Base-by-base conservation (phyloP, 2,888 invertebrate species). In the Trisateles emortualis region DNA sequence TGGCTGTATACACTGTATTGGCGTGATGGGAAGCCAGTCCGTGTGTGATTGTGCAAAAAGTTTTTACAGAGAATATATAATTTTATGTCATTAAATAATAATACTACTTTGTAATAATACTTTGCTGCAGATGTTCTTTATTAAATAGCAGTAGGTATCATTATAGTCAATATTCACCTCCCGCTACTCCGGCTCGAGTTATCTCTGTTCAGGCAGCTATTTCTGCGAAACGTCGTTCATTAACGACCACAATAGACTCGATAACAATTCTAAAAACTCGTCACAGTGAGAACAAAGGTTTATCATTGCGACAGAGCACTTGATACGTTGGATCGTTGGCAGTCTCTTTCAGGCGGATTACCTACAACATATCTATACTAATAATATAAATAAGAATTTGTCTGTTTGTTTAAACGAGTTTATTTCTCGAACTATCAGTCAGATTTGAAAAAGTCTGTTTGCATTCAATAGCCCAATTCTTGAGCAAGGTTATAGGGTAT, bases 191-290 rank as follows among this genome's bases (percentile, higher is more conserved):
- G 67, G 63, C 63, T 52, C 45, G 72, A 77, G 75, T 79, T 80
- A 79, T 80, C 82, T 77, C 71, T 62, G 76, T 76, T 78, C 72
- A 74, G 75, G 64, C 72, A 68, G 73, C 72, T 74, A 72, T 81
- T 77, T 72, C 79, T 74, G 74, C 75, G 76, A 81, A 85, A 77
- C 74, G 79, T 57, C 72, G 76, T 86, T 87, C 86, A 85, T 87
- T 86, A 88, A 71, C 71, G 68, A 64, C 72, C 71, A 86, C 86
- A 88, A 87, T 85, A 76, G 83, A 77, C 79, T 79, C 78, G 79
- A 85, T 83, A 83, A 82, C 83, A 86, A 82, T 87, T 84, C 83
- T 83, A 82, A 85, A 86, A 86, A 86, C 81, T 82, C 81, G 77
- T 76, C 76, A 76, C 75, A 58, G 64, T 50, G 44, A 63, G 71